Percentiles rank a stretch among this genome's conserved stretches.
These are phyloP conservation scores for Nemurella pictetii DNA, from an alignment of 2,888 invertebrate species.

Conservation along the genomic window DNA sequence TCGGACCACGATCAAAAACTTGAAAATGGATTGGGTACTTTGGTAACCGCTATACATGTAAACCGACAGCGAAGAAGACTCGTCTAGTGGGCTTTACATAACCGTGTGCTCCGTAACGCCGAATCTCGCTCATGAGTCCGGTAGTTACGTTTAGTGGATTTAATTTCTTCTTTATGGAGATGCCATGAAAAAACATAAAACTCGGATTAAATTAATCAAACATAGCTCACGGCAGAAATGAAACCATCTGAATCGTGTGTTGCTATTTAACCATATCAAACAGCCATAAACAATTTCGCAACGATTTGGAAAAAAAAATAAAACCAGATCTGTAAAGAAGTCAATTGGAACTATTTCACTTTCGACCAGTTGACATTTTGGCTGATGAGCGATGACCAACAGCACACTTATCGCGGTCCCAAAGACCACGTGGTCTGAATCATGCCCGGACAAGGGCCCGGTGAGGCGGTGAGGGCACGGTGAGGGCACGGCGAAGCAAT, in stretches of 20 bases:
- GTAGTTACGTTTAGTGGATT: background rate
- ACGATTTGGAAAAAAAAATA: background rate
- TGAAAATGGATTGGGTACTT: too few relatives aligned
- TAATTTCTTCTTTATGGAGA: background rate
- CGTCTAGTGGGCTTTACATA: background rate
- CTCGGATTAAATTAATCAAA: background rate
- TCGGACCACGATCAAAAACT: background rate
- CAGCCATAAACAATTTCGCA: background rate
- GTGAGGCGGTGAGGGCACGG: background rate
- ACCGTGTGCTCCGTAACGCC: background rate
- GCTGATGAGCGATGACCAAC: background rate
- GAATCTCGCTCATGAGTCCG: background rate
- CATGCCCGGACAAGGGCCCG: too few relatives aligned
- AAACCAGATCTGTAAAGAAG: background rate
- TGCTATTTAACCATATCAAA: background rate
- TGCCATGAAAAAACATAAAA: background rate
- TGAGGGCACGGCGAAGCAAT: background rate
- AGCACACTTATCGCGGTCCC: too few relatives aligned
- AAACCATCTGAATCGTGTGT: background rate
- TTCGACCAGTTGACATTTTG: background rate
- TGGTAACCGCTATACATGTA: background rate
- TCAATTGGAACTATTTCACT: background rate
- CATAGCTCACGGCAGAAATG: background rate
- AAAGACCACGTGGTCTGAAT: too few relatives aligned
- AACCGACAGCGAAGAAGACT: background rate